These are phyloP conservation scores for Drosophila fulvimacula DNA, from an alignment of 2,888 invertebrate species.

Conservation along the genomic window DNA sequence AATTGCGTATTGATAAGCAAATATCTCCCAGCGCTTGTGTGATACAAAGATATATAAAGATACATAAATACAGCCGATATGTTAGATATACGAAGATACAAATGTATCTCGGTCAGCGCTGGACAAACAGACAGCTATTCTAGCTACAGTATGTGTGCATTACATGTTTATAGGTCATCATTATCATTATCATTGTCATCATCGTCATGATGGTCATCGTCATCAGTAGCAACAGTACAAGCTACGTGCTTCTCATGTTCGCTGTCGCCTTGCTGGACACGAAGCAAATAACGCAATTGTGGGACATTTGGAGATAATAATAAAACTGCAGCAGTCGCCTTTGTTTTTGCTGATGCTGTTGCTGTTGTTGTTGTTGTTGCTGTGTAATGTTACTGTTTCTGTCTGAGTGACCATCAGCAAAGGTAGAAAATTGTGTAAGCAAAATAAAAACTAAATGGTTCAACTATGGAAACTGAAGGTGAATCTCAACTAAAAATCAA, in stretches of 20 bases:
- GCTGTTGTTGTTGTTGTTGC: conserved; percentile 27
- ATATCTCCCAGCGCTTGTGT: conserved; percentile 11
- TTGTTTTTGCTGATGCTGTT: neutral
- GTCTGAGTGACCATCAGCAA: conserved; percentile 43
- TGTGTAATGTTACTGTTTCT: conserved; percentile 37
- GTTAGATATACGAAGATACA: neutral
- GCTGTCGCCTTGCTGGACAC: conserved; percentile 47
- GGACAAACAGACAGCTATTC: conserved; percentile 1
- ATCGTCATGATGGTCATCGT: conserved; percentile 12
- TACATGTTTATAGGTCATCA: conserved; percentile 40
- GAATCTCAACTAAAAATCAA: neutral
- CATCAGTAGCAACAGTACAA: conserved; percentile 18
- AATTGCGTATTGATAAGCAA: conserved; percentile 38
- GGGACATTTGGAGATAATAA: conserved; percentile 76
- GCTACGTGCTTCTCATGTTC: conserved; percentile 25
- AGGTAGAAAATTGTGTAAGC: conserved; percentile 50
- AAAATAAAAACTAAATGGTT: conserved; percentile 49
- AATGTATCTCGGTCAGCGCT: conserved; percentile 6
- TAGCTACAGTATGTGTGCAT: conserved; percentile 31
- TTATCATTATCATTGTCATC: conserved; percentile 17
- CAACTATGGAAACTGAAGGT: conserved; percentile 33
- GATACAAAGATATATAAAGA: conserved; percentile 12
- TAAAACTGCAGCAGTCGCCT: conserved; percentile 48
- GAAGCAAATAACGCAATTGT: conserved; percentile 73
- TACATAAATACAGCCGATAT: conserved; percentile 18